Evolutionary conservation across 92 coral and sea anemone species (phyloP).

Genomic region (Phenganax subtilis): DNA sequence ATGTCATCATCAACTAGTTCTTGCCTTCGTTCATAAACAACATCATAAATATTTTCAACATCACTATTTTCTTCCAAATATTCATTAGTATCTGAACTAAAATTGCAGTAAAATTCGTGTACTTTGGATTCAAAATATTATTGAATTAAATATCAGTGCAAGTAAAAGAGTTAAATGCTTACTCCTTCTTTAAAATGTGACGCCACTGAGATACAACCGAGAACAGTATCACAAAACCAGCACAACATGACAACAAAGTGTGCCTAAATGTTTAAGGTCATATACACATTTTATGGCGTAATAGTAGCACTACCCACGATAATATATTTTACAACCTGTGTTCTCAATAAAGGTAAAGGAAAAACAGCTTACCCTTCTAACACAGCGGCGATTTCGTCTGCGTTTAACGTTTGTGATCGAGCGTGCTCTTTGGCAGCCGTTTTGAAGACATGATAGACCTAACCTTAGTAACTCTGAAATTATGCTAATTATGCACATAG

Average conservation of each 20-base stretch:
- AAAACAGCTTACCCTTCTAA: constrained; percentile 17
- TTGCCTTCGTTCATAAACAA: neutral
- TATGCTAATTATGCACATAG: constrained; percentile 10
- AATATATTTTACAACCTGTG: neutral
- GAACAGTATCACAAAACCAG: neutral
- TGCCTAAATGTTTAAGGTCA: neutral
- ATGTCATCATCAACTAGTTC: constrained; percentile 5
- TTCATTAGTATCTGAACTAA: neutral
- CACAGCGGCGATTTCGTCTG: neutral
- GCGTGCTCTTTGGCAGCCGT: constrained; percentile 13
- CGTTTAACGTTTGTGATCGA: neutral
- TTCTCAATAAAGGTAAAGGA: neutral
- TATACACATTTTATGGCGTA: neutral
- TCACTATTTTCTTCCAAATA: constrained; percentile 1
- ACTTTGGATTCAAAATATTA: neutral
- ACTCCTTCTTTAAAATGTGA: neutral
- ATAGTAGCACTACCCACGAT: neutral
- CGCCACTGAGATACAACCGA: neutral
- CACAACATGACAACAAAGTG: neutral
- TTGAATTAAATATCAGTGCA: neutral
- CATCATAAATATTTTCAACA: neutral
- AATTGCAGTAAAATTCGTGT: neutral
- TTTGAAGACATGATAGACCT: neutral
- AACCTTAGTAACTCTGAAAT: constrained; percentile 4
- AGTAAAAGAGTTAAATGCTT: neutral